Evolutionary conservation across 2,888 invertebrate genomes (phyloP), one percentile per base, ranked within the genome.

Genomic region (Trachelus iudaicus): DNA sequence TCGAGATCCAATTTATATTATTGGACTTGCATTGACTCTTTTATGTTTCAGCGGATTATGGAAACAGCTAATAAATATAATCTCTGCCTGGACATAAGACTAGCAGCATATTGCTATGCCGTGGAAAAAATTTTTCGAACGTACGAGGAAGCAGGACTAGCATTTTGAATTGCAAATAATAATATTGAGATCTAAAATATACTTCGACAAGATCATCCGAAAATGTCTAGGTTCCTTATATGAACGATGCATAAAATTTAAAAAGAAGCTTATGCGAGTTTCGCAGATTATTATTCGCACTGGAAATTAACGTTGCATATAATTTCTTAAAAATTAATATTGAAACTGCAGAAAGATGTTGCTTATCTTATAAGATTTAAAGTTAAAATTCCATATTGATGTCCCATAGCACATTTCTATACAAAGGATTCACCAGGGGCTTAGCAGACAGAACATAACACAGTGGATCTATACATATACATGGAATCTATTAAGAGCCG

Each of bases 11-110:
- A 37, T 37, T 13, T 23, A 23, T 23, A 56, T 56, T 23, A 6
- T 56, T 9, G 2, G 40, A 40, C 40, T 40, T 4, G 2, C 40
- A 56, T 56, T 23, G 15, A 11, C 30, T 30, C 6, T 34, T 73
- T 34, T 34, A 71, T 23, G 23, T 76, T 82, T 11, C 89, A 94
- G 94, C 94, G 94, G 84, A 94, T 96, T 79, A 94, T 94, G 93
- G 91, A 92, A 81, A 94, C 95, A 9, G 94, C 94, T 23, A 93
- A 94, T 91, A 93, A 94, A 82, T 95, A 95, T 92, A 94, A 96
- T 82, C 93, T 97, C 77, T 96, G 96, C 3, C 90, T 96, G 83
- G 96, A 97, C 90, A 89, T 94, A 75, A 90, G 94, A 79, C 73
- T 34, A 73, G 94, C 94, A 69, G 94, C 94, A 40, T 94, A 93